These are phyloP conservation scores for Caenorhabditis latens DNA, from an alignment of 1,140 invertebrate genomes.

Conservation along the genomic window DNA sequence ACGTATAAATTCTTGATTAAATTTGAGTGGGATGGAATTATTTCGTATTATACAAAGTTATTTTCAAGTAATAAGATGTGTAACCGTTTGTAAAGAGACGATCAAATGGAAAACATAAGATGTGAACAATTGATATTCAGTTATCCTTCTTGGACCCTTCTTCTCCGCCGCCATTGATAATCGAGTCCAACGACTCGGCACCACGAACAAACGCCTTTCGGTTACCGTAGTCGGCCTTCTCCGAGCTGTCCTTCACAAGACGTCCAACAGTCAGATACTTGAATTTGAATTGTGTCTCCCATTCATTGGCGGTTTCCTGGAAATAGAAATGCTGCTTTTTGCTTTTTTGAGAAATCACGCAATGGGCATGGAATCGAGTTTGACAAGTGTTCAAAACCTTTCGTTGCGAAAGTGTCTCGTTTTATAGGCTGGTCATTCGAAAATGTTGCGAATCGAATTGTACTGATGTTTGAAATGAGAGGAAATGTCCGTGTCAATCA, in stretches of 20 bases:
- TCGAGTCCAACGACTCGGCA: slow-evolving; percentile 7
- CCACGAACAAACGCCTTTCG: slow-evolving; percentile 49
- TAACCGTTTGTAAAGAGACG: slow-evolving; percentile 4
- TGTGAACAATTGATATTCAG: not conserved
- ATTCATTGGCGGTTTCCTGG: slow-evolving; percentile 61
- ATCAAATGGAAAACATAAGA: slow-evolving; percentile 4
- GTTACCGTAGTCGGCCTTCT: slow-evolving; percentile 53
- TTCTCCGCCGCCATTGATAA: slow-evolving; percentile 6
- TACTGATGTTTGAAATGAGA: not conserved
- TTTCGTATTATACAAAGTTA: slow-evolving; percentile 23
- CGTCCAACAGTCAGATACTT: slow-evolving; percentile 62
- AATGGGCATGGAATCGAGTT: too few species aligned
- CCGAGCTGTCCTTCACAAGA: slow-evolving; percentile 39
- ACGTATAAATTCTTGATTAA: not conserved
- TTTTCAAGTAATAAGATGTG: not conserved
- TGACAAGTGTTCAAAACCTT: too few species aligned
- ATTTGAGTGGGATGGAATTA: not conserved
- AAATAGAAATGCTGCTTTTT: not conserved
- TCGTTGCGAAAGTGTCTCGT: not conserved
- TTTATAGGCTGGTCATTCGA: not conserved
- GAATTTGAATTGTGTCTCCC: slow-evolving; percentile 64
- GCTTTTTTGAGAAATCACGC: not conserved
- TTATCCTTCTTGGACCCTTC: slow-evolving; percentile 7
- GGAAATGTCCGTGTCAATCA: too few species aligned
- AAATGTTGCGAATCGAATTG: not conserved